A percentile compares a stretch with the other conserved stretches of the same genome.
phyloP scores from a whole-genome alignment of 1,140 invertebrate genomes.

The Tribolium madens region DNA sequence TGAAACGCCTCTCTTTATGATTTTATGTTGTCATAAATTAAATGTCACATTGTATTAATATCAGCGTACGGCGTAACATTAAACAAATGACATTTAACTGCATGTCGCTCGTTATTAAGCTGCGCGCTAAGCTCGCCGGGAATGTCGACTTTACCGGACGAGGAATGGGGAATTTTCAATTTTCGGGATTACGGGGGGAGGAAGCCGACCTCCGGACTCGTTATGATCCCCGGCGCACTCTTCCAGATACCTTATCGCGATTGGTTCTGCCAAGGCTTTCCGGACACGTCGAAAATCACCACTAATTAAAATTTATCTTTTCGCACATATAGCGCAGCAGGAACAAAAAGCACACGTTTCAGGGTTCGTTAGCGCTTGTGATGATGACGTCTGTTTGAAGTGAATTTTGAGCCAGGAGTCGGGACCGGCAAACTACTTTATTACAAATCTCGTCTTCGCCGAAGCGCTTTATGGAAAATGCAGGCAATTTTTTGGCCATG shows the following conservation, averaged over 20 bases:
- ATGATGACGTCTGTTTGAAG: neutral
- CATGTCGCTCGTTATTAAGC: conserved; percentile 52
- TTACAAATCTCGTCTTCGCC: neutral
- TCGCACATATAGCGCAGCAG: neutral
- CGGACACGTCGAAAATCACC: conserved; percentile 14
- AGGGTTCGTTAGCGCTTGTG: neutral
- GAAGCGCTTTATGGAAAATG: conserved; percentile 17
- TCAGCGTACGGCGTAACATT: conserved; percentile 47
- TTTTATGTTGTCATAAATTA: conserved; percentile 55
- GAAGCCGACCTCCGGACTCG: neutral
- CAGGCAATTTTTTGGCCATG: neutral
- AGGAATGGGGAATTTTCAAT: conserved; percentile 45
- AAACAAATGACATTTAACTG: conserved; percentile 54
- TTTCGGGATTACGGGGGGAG: conserved; percentile 40
- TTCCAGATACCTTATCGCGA: conserved; percentile 22
- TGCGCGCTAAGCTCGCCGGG: conserved; percentile 40
- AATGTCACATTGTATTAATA: conserved; percentile 57
- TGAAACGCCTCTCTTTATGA: conserved; percentile 48
- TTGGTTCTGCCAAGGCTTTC: conserved; percentile 9
- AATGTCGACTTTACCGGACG: conserved; percentile 40
- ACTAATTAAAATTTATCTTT: conserved; percentile 31
- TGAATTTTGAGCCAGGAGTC: neutral
- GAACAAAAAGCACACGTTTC: neutral
- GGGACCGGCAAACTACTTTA: neutral
- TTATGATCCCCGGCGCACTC: conserved; percentile 4